A percentile compares a stretch with the other conserved stretches of the same genome.
These are phyloP conservation scores for Sepioteuthis lessoniana DNA, from an alignment of 2,888 invertebrate genomes.

Conservation along the genomic window DNA sequence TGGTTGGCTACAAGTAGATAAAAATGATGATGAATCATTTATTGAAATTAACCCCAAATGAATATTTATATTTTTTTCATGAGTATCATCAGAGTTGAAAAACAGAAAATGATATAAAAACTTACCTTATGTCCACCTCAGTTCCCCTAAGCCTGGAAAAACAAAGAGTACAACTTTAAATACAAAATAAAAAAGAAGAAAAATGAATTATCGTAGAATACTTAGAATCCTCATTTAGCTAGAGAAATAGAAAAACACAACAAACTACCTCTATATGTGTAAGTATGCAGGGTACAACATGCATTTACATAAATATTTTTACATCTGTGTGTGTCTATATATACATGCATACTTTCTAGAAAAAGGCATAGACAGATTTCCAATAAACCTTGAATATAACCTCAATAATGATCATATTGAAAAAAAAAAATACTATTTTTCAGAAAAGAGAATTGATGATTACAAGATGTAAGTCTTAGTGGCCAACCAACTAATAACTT, in stretches of 20 bases:
- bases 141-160: not conserved
- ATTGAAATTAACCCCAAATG: slow-evolving; percentile 33
- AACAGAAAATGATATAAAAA: not conserved
- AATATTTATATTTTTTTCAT: not conserved
- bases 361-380: not conserved
- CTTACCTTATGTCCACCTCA: not conserved
- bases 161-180: not conserved
- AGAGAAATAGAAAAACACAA: not conserved
- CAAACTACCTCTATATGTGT: not conserved
- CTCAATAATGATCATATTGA: not conserved
- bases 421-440: not conserved
- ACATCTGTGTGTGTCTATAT: not conserved
- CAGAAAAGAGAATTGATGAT: not conserved
- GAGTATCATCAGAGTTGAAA: not conserved
- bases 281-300: not conserved
- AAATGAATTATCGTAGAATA: not conserved
- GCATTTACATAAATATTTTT: not conserved
- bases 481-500: too few relatives aligned
- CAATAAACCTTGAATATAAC: not conserved
- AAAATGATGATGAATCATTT: slow-evolving; percentile 6
- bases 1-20: not conserved
- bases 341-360: not conserved
- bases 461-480: too few relatives aligned
- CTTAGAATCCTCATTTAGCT: not conserved
- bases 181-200: not conserved